Evolutionary conservation across 2,797 vertebrate genomes (phyloP), one percentile per base, ranked within the genome.

Genomic region (Anguilla anguilla): DNA sequence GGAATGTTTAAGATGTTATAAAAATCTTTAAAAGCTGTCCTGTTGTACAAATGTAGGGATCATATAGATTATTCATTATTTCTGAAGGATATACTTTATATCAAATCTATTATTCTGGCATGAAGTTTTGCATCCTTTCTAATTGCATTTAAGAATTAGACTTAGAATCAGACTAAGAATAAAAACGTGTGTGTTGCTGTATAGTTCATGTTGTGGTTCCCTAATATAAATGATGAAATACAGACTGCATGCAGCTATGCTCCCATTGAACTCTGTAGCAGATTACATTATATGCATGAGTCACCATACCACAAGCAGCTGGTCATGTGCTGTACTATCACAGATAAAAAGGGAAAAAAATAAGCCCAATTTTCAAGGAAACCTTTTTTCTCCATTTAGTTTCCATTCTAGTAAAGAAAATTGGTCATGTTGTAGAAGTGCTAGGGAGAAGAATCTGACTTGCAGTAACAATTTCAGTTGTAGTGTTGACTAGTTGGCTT

Each of bases 241-340:
- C 74, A 46, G 74, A 51, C 22, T 49, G 46, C 46, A n/a, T 82
- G 10, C 46, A 51, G 79, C 79, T 82, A 13, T 51, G 79, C 43
- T 82, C 79, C 79, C 79, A 49, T 22, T 46, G 83, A 79, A 79
- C 83, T 88, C 72, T 79, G 35, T 46, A 82, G 86, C 86, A 82
- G 74, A 61, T 83, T 86, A 19, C 82, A 89, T 89, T 89, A 86
- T 57, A 72, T 83, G 67, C 64, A 55, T 86, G 81, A 84, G 51
- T 28, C 49, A 31, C 59, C 64, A 31, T n/a, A 77, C 31, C 61
- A 69, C 61, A 82, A 57, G 86, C 51, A 82, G 86, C 77, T 87
- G 74, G 79, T 46, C 86, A 82, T 74, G 64, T 39, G n/a, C 82
- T 35, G 72, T 57, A 77, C 72, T 59, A 86, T 81, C 46, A 69